Base-by-base conservation (phyloP, 1,140 invertebrate species). In the Papilio polyxenes region DNA sequence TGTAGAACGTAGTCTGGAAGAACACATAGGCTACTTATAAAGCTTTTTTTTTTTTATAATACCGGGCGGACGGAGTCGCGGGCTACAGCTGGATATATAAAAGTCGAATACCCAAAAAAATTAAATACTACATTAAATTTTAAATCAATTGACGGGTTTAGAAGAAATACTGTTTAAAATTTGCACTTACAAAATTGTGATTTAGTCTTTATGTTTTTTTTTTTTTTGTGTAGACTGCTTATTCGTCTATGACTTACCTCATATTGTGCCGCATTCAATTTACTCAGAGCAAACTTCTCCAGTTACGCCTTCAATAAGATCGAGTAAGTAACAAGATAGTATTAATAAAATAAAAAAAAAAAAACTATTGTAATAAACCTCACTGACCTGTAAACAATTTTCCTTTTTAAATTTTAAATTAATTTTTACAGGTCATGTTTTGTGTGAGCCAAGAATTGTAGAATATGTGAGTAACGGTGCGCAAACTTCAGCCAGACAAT, bases 191-290 rank as follows among this genome's bases (percentile, higher is more conserved):
- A 44, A 44, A 72, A 72, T 72, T 31, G 4, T 15, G 23, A 72
- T 72, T 13, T 6, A 1, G 44, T 48, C 13, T 75, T 75, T 44
- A n/a, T n/a, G n/a, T n/a, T n/a, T n/a, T n/a, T n/a, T n/a, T n/a
- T n/a, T 44, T 59, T 17, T 59, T 53, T 53, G 51, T 17, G 51
- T 83, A 92, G 89, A 89, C 77, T 92, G 88, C 59, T 31, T 88
- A n/a, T 91, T 87, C 72, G 82, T 90, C 2, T 92, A 90, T 65
- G 87, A 86, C 20, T 76, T 80, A 2, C 90, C 88, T 4, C 83
- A 79, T 9, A 90, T 89, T 76, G 75, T 87, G 9, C 78, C 87
- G 7, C 88, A 91, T 74, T 83, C 82, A 31, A 40, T 56, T n/a
- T 37, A 40, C 13, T n/a, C 49, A 0, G 83, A 92, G 76, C 83